Evolutionary conservation across 2,113 vertebrate species (phyloP).

Genomic region (Salminus brasiliensis): DNA sequence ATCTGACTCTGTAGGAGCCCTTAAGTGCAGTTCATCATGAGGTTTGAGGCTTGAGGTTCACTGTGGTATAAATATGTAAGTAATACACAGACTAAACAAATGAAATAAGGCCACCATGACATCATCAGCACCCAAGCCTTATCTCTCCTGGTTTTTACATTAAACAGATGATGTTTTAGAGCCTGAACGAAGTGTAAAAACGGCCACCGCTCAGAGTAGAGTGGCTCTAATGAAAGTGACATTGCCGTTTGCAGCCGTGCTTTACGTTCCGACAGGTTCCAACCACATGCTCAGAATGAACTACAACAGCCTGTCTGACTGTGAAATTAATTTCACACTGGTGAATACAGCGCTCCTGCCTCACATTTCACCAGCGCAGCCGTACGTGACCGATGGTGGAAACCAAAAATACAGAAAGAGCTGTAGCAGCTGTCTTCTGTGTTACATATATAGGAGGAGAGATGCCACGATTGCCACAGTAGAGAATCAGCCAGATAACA

Average conservation of each 20-base stretch:
- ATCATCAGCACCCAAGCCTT: too few species aligned
- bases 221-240: constrained; percentile 14
- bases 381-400: neutral
- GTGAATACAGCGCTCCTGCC: constrained; percentile 23
- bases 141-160: neutral
- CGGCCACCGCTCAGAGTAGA: constrained; percentile 46
- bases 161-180: neutral
- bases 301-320: constrained; percentile 52
- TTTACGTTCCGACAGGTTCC: constrained; percentile 48
- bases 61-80: too few species aligned
- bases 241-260: constrained; percentile 55
- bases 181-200: neutral
- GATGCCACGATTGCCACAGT: too few species aligned
- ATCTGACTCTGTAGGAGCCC: too few species aligned
- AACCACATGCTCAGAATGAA: constrained; percentile 32
- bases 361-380: neutral
- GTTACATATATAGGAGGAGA: too few species aligned
- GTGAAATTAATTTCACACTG: constrained; percentile 63
- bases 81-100: too few species aligned
- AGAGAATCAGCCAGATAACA: too few species aligned
- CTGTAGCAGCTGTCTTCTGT: too few species aligned
- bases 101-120: too few species aligned
- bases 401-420: neutral
- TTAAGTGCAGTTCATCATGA: too few species aligned
- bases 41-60: too few species aligned